Conservation (phyloP, 2,113 vertebrate genomes). For the Alethe diademata region DNA sequence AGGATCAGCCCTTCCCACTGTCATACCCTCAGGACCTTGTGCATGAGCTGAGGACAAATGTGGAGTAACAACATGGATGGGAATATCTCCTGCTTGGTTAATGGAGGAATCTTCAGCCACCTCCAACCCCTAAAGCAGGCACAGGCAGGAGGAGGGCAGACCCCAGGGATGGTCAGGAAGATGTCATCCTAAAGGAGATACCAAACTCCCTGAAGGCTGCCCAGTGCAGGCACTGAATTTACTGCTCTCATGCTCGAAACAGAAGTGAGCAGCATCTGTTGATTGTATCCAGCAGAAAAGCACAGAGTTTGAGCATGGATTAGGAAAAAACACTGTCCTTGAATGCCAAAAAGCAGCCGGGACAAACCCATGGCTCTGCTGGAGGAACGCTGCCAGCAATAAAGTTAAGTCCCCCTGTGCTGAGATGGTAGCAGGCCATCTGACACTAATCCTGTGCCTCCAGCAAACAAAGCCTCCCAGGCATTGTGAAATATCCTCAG, state of each 20-base stretch:
- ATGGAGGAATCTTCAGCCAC: neutral
- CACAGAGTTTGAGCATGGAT: neutral
- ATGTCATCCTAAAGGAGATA: neutral
- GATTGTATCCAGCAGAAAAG: neutral
- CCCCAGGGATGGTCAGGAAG: neutral
- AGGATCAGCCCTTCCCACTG: neutral
- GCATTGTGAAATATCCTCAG: neutral
- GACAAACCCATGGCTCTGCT: fast-evolving
- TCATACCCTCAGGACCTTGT: neutral
- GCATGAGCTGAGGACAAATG: neutral
- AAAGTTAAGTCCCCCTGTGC: neutral
- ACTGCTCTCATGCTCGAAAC: neutral
- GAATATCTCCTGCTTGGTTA: neutral
- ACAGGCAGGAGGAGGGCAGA: neutral
- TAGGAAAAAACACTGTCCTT: neutral
- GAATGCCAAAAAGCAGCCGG: neutral
- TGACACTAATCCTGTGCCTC: slow-evolving; percentile 10
- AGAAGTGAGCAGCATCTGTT: neutral
- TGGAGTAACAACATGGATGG: neutral
- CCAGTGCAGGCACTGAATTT: neutral
- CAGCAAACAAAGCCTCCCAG: neutral
- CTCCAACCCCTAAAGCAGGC: neutral
- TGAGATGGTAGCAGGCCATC: neutral
- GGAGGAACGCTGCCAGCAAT: neutral
- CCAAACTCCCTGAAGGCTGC: neutral